These are phyloP conservation scores for Andricus grossulariae DNA, from an alignment of 1,140 invertebrate genomes.

Conservation along the genomic window DNA sequence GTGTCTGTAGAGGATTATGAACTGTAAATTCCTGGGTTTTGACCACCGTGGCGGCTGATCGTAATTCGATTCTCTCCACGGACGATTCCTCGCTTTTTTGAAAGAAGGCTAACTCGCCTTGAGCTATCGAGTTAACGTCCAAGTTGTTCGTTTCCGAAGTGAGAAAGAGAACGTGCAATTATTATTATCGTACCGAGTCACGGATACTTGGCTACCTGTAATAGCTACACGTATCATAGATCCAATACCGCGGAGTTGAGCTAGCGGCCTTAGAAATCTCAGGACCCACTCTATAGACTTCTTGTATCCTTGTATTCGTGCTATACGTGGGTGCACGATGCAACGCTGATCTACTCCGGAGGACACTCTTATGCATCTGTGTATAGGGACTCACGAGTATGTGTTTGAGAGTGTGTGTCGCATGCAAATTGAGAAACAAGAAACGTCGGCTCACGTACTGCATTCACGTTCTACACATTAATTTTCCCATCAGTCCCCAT, in stretches of 20 bases:
- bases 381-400: background rate
- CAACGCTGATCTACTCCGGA: slow-evolving; percentile 18
- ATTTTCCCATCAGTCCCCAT: slow-evolving; percentile 10
- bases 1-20: too few relatives aligned
- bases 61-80: too few relatives aligned
- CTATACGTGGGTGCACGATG: slow-evolving; percentile 45
- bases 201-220: slow-evolving; percentile 54
- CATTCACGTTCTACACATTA: slow-evolving; percentile 1
- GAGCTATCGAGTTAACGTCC: background rate
- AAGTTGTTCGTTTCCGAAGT: slow-evolving; percentile 26
- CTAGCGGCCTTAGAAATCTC: slow-evolving; percentile 41
- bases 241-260: background rate
- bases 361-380: background rate
- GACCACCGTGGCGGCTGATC: too few relatives aligned
- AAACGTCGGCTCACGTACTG: slow-evolving; percentile 6
- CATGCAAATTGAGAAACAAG: slow-evolving; percentile 24
- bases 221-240: background rate
- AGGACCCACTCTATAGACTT: slow-evolving; percentile 12
- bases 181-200: slow-evolving; percentile 53
- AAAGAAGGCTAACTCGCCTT: background rate
- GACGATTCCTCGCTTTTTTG: too few relatives aligned
- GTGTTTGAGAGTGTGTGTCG: slow-evolving; percentile 5
- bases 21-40: too few relatives aligned
- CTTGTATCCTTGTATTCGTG: background rate
- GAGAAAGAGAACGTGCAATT: slow-evolving; percentile 57